Conservation (phyloP, 2,888 invertebrate species). For the Drosophila macrospina region DNA sequence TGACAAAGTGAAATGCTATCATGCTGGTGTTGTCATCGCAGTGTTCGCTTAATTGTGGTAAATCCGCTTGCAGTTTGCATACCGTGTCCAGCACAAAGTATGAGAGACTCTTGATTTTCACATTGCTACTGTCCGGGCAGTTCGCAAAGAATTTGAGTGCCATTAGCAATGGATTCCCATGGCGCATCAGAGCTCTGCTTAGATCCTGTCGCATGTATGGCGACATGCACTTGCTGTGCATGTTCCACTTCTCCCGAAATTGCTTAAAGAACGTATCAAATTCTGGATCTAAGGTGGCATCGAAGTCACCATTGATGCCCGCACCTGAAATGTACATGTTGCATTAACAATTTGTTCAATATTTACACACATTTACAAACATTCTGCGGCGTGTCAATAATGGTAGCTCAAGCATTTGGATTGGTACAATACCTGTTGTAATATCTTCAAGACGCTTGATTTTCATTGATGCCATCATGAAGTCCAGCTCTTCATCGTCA, state of each 20-base stretch:
- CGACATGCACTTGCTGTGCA: constrained; percentile 75
- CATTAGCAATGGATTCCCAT: constrained; percentile 79
- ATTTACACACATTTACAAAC: not conserved
- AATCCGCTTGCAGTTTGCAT: constrained; percentile 86
- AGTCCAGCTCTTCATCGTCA: constrained; percentile 72
- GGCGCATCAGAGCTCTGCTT: constrained; percentile 42
- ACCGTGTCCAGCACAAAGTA: constrained; percentile 87
- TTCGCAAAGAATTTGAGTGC: constrained; percentile 84
- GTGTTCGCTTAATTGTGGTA: constrained; percentile 85
- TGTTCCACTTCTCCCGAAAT: constrained; percentile 82
- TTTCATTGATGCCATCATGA: constrained; percentile 75
- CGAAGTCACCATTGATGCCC: constrained; percentile 84
- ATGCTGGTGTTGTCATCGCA: constrained; percentile 88
- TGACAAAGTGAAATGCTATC: constrained; percentile 90
- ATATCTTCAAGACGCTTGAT: constrained; percentile 84
- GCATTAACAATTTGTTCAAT: no score
- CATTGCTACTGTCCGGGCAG: constrained; percentile 83
- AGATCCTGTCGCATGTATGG: constrained; percentile 65
- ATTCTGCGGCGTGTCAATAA: constrained; percentile 2
- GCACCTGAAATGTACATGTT: constrained; percentile 65
- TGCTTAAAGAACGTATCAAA: constrained; percentile 76
- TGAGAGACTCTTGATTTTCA: constrained; percentile 83
- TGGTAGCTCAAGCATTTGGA: not conserved
- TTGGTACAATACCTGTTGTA: constrained; percentile 67
- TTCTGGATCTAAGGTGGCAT: constrained; percentile 76